Evolutionary conservation across 2,888 invertebrate genomes (phyloP).

Genomic region (Drosophila maculinotata): DNA sequence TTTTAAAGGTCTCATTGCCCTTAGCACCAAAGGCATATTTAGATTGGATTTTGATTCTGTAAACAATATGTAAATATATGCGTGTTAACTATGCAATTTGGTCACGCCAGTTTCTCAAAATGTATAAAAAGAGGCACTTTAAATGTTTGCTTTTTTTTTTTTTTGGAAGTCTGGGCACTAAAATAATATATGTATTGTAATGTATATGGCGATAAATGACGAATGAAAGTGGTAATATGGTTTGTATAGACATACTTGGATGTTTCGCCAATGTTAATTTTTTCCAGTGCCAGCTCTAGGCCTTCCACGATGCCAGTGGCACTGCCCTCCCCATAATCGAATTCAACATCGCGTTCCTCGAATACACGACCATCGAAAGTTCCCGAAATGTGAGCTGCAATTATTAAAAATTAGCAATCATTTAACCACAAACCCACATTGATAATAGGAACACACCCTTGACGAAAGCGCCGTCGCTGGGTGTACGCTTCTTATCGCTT

Average conservation of each 20-base stretch:
- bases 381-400: constrained; percentile 78
- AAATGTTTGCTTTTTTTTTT: too few relatives aligned
- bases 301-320: constrained; percentile 92
- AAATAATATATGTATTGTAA: too few relatives aligned
- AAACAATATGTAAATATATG: constrained; percentile 1
- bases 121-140: too few relatives aligned
- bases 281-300: constrained; percentile 92
- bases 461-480: constrained; percentile 93
- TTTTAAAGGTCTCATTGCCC: constrained; percentile 89
- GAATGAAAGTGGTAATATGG: too few relatives aligned
- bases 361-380: constrained; percentile 73
- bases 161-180: too few relatives aligned
- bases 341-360: constrained; percentile 93
- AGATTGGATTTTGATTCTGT: constrained; percentile 89
- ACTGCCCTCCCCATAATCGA: constrained; percentile 93
- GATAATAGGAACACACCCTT: constrained; percentile 87
- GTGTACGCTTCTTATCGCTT: constrained; percentile 90
- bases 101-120: too few relatives aligned
- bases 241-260: constrained; percentile 86
- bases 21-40: constrained; percentile 92
- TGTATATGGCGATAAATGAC: too few relatives aligned
- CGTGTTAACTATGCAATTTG: constrained; percentile 3
- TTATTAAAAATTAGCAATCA: neutral
- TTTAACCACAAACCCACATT: constrained; percentile 12
- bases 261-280: constrained; percentile 92